Base-by-base conservation (phyloP, 2,888 invertebrate species). In the Drosophila seclusa region DNA sequence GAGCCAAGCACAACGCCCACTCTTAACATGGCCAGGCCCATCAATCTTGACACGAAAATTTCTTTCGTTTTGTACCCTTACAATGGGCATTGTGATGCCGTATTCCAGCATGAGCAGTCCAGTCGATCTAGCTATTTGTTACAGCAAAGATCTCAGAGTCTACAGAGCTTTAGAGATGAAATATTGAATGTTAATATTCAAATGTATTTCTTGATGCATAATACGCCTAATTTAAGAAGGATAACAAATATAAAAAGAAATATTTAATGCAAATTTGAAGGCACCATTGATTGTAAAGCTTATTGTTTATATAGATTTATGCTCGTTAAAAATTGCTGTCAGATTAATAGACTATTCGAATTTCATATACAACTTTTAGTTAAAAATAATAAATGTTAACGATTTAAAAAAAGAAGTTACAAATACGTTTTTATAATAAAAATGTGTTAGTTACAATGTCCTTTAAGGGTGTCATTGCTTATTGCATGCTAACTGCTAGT, bases 1-100 rank as follows among this genome's bases (percentile, higher is more conserved):
- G 76, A 77, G 71, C 76, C 76, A 75, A 74, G 71, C 65, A 62
- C 68, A 68, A 80, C 87, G 83, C 90, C 87, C 86, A 87, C 86
- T 31, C 64, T 66, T 53, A 59, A 50, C 54, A 32, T 63, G 48
- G 62, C 69, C 69, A 66, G 61, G 65, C 76, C 75, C 88, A 87
- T 89, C 67, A 87, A 89, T 88, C 90, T 89, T 67, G 48, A 73
- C 68, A 73, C 55, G 32, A 72, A 74, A 68, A 74, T 81, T 68
- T 77, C 70, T 74, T 36, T 68, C 6, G 31, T 18, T n/a, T 49
- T n/a, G 31, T 54, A 31, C 42, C 31, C 40, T 57, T 38, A 13
- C 36, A 8, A 38, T 29, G 8, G 55, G 27, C 27, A 38, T 29
- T n/a, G 27, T 6, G 10, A 18, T 21, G 21, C 11, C 42, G 2